Conservation (phyloP, 92 coral and sea anemone species). For the Porites divaricata region DNA sequence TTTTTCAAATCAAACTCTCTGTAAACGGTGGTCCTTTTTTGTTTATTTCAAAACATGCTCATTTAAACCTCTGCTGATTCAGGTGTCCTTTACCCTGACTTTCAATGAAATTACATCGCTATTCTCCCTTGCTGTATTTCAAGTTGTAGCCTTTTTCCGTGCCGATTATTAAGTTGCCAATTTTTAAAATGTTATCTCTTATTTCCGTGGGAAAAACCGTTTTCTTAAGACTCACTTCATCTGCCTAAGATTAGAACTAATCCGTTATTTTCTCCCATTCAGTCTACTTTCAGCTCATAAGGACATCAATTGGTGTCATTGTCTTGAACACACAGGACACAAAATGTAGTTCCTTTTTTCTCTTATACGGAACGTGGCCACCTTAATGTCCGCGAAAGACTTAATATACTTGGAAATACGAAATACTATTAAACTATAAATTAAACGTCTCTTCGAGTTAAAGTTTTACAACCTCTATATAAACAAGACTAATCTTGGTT, state of each 20-base stretch:
- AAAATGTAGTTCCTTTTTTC: background rate
- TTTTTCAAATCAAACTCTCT: slow-evolving; percentile 14
- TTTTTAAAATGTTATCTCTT: too few relatives aligned
- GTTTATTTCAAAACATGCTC: background rate
- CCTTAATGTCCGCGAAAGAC: background rate
- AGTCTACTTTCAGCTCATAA: too few relatives aligned
- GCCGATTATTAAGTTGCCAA: background rate
- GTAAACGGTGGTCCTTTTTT: slow-evolving; percentile 1
- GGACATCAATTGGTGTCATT: slow-evolving; percentile 1
- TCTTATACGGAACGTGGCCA: background rate
- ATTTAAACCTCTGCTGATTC: slow-evolving; percentile 8
- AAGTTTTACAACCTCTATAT: background rate
- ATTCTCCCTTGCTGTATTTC: slow-evolving; percentile 20
- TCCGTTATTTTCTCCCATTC: background rate
- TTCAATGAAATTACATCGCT: slow-evolving; percentile 29
- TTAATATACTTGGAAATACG: slow-evolving; percentile 1
- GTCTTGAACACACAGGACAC: background rate
- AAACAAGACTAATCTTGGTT: background rate
- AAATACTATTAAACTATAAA: slow-evolving; percentile 15
- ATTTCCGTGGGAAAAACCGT: background rate
- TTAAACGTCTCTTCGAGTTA: background rate
- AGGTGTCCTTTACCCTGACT: slow-evolving; percentile 11
- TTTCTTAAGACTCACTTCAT: background rate
- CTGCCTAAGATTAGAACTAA: background rate
- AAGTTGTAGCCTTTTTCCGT: slow-evolving; percentile 4